Evolutionary conservation across 2,797 vertebrate genomes (phyloP).

Genomic region (Eurystomus glaucurus): DNA sequence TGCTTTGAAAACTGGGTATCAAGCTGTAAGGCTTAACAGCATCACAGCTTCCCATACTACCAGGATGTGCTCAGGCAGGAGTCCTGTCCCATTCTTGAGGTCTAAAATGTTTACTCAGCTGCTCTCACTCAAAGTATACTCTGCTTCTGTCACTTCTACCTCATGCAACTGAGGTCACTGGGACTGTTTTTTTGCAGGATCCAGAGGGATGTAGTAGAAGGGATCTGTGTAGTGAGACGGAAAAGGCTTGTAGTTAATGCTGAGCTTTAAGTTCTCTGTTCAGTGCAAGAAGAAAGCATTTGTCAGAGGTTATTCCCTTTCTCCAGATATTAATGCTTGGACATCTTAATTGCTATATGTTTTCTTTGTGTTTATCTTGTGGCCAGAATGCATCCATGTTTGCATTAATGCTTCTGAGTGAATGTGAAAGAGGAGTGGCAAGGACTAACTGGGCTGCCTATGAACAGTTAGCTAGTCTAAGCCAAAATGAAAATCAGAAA

Average conservation of each 20-base stretch:
- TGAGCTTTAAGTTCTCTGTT: not conserved
- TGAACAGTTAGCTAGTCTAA: not conserved
- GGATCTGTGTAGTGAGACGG: not conserved
- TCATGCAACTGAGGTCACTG: not conserved
- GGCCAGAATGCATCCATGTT: not conserved
- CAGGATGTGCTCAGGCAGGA: not conserved
- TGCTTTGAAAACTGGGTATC: not conserved
- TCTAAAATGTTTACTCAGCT: not conserved
- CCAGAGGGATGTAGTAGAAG: not conserved
- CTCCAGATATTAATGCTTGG: not conserved
- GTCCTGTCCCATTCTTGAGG: not conserved
- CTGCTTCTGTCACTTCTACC: not conserved
- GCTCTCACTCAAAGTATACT: not conserved
- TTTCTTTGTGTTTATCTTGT: not conserved
- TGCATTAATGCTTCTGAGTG: not conserved
- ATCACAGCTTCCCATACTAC: not conserved
- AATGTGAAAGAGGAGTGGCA: not conserved
- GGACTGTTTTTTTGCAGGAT: not conserved
- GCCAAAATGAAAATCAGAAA: not conserved
- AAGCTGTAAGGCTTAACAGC: not conserved
- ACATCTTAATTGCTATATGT: not conserved
- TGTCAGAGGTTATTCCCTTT: not conserved
- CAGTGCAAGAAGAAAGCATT: not conserved
- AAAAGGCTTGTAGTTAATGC: not conserved
- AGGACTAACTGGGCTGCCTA: not conserved